Base-by-base conservation (phyloP, 2,797 vertebrate species). In the Myripristis murdjan region DNA sequence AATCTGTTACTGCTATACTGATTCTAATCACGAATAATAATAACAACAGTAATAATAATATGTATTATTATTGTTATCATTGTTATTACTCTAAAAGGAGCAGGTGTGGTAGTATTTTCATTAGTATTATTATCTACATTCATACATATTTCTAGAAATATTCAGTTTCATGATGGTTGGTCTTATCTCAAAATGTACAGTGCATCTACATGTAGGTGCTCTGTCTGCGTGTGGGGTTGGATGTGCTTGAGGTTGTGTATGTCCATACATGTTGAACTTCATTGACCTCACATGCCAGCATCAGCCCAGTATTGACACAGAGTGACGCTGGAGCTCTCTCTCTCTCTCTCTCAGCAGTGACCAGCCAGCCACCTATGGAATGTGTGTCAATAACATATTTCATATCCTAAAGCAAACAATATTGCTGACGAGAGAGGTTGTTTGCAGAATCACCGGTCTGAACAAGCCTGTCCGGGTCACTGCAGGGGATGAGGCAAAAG, bases 401-500 rank as follows among this genome's bases (percentile, higher is more conserved):
- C 18, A 35, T n/a, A n/a, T n/a, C 18, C 16, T 6, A 57, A 7
- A 48, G 43, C 35, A 31, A 62, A 71, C 20, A 51, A 49, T 20
- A 53, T 23, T 2, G 12, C 1, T 24, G 14, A 22, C 31, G 1
- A 24, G 1, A 47, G 14, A 51, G 28, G 37, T 0, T 28, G 48
- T 59, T 62, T 62, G 37, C 23, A 11, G 18, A 20, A 3, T 33
- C 4, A 52, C 15, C 16, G 0, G 54, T 41, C 2, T 14, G 18
- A n/a, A 31, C 57, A 35, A 28, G 33, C 7, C 44, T 15, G 15
- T 6, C 1, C 0, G 0, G 12, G 22, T 49, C 15, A 44, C 8
- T 15, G 1, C 1, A 11, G 28, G 41, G 58, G 43, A 68, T 63
- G 64, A 58, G 63, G 16, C 20, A 70, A 24, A 35, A 41, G 44